phyloP scores from a whole-genome alignment of 2,888 invertebrate species.

The Caenorhabditis doughertyi region DNA sequence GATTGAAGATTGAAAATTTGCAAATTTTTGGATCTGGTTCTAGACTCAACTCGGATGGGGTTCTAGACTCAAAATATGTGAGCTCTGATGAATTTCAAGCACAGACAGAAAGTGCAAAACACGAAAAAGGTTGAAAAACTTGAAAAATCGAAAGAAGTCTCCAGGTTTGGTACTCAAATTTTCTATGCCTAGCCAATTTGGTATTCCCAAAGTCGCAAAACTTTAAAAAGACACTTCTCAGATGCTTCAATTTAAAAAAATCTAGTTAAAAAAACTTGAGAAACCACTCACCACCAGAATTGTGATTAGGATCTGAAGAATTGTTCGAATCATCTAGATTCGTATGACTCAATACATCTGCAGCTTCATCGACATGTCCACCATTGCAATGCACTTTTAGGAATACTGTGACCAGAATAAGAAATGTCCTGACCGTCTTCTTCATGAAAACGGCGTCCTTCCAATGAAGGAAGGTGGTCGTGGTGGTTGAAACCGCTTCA shows the following conservation, averaged over 20 bases:
- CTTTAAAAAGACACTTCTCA: too few relatives aligned
- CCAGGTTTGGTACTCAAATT: too few relatives aligned
- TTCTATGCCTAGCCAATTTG: too few relatives aligned
- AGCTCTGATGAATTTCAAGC: too few relatives aligned
- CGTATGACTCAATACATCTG: constrained; percentile 34
- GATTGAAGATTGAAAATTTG: constrained; percentile 8
- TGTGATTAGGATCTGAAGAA: constrained; percentile 44
- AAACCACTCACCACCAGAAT: constrained; percentile 38
- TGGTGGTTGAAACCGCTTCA: constrained; percentile 48
- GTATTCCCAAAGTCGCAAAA: too few relatives aligned
- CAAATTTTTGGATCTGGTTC: not conserved
- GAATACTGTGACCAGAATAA: constrained; percentile 59
- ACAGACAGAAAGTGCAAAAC: not conserved
- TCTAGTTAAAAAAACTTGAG: too few relatives aligned
- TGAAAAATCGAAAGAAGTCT: too few relatives aligned
- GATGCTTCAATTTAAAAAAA: too few relatives aligned
- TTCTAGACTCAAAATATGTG: too few relatives aligned
- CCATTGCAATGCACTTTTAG: constrained; percentile 53
- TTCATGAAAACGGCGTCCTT: constrained; percentile 54
- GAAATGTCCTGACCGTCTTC: constrained; percentile 42
- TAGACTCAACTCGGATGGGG: too few relatives aligned
- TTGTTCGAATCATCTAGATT: constrained; percentile 40
- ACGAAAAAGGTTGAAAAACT: not conserved
- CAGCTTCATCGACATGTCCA: constrained; percentile 42
- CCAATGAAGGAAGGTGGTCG: constrained; percentile 50